These are phyloP conservation scores for Oscheius sp. DNA, from an alignment of 2,888 invertebrate species.

Conservation along the genomic window DNA sequence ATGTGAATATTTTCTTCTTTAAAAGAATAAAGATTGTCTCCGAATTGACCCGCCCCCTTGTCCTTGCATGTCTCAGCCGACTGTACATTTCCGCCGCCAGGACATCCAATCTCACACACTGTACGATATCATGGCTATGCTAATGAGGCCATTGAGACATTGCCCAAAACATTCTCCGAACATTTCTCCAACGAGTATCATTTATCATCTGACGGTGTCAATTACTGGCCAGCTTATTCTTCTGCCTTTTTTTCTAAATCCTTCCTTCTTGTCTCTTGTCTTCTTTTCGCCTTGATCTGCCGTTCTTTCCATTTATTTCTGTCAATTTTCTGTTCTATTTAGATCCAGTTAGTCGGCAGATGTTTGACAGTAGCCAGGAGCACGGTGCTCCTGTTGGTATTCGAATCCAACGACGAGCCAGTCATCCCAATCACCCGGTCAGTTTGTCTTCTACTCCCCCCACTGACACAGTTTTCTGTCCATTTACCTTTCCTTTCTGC, in stretches of 20 bases:
- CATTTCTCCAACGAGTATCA: neutral
- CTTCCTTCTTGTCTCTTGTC: neutral
- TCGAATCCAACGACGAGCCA: conserved; percentile 45
- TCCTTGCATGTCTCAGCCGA: conserved; percentile 11
- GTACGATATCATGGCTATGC: conserved; percentile 27
- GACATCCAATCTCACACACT: conserved; percentile 2
- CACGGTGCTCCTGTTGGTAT: conserved; percentile 43
- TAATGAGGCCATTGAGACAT: conserved; percentile 31
- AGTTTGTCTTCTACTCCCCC: conserved; percentile 19
- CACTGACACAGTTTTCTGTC: conserved; percentile 14
- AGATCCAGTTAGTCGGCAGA: no score
- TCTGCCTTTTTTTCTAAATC: neutral
- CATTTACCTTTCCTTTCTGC: neutral
- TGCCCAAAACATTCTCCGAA: conserved; percentile 2
- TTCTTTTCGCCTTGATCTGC: neutral
- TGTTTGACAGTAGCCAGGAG: conserved; percentile 7
- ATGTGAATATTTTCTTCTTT: neutral
- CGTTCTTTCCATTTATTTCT: neutral
- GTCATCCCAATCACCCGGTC: conserved; percentile 47
- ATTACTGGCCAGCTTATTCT: neutral
- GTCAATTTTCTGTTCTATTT: no score
- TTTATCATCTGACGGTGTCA: neutral
- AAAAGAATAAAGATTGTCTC: conserved; percentile 9
- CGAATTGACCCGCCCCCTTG: neutral
- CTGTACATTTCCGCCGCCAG: conserved; percentile 27